phyloP scores from a whole-genome alignment of 2,113 vertebrate genomes.

The Ceyx margarethae region DNA sequence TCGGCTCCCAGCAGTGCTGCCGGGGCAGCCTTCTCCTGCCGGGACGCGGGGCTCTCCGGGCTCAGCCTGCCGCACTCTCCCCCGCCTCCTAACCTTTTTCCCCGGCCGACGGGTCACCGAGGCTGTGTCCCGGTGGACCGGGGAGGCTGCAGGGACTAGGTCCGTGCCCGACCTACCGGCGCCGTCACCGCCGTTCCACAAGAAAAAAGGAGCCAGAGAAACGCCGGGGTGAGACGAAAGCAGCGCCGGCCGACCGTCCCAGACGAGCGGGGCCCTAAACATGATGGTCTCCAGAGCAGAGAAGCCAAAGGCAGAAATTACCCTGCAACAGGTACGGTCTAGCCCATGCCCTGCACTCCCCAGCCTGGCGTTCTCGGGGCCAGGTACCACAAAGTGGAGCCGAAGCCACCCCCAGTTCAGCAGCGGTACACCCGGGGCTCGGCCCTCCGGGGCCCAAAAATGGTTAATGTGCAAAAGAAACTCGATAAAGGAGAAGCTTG shows the following conservation, averaged over 20 bases:
- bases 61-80: background rate
- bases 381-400: fast-evolving
- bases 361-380: fast-evolving
- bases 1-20: background rate
- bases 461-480: background rate
- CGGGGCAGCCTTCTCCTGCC: background rate
- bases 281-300: fast-evolving
- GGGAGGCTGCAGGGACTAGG: background rate
- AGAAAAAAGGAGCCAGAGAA: background rate
- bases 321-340: background rate
- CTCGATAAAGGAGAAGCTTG: conserved; percentile 68
- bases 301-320: background rate
- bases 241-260: background rate
- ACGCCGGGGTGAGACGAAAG: too few species aligned
- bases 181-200: background rate
- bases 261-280: too few species aligned
- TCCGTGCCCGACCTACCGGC: background rate
- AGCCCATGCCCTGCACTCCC: background rate
- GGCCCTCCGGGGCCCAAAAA: fast-evolving
- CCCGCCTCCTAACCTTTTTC: background rate
- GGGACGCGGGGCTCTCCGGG: background rate
- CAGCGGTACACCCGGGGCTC: too few species aligned
- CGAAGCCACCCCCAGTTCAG: background rate
- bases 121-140: background rate
- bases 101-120: background rate